Conservation (phyloP, 2,113 vertebrate genomes). For the Taxidea taxus region DNA sequence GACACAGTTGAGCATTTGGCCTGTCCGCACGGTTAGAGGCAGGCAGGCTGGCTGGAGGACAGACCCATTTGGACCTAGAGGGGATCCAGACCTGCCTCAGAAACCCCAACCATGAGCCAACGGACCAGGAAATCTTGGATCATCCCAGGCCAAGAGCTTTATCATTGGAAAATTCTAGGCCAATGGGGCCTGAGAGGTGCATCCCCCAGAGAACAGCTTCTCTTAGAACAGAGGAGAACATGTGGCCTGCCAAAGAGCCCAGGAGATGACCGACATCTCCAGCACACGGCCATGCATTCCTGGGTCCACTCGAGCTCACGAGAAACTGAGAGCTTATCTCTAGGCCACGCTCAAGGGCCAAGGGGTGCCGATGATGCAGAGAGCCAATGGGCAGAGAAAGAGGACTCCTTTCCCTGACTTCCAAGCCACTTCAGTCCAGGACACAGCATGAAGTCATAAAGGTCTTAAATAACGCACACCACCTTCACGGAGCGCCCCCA, state of each 20-base stretch:
- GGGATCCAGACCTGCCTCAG: not conserved
- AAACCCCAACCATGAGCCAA: not conserved
- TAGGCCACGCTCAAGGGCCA: not conserved
- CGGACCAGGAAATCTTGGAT: not conserved
- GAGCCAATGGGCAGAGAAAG: accelerated
- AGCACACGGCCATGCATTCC: accelerated
- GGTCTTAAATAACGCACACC: not conserved
- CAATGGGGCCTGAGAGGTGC: accelerated
- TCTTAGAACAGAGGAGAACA: not conserved
- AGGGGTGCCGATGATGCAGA: not conserved
- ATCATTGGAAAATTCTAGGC: not conserved
- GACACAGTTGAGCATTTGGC: accelerated
- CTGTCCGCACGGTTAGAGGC: not conserved
- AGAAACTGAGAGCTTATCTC: not conserved
- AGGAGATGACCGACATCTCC: accelerated
- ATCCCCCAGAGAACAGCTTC: not conserved
- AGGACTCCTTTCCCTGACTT: not conserved
- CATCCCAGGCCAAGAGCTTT: not conserved
- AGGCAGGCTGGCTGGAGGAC: not conserved
- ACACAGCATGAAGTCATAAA: not conserved
- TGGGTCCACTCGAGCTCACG: accelerated
- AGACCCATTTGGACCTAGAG: not conserved
- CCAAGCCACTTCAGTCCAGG: not conserved
- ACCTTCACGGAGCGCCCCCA: not conserved
- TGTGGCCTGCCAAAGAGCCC: not conserved